These are phyloP conservation scores for Pachypeltis micranthus DNA, from an alignment of 1,140 invertebrate species.

Conservation along the genomic window DNA sequence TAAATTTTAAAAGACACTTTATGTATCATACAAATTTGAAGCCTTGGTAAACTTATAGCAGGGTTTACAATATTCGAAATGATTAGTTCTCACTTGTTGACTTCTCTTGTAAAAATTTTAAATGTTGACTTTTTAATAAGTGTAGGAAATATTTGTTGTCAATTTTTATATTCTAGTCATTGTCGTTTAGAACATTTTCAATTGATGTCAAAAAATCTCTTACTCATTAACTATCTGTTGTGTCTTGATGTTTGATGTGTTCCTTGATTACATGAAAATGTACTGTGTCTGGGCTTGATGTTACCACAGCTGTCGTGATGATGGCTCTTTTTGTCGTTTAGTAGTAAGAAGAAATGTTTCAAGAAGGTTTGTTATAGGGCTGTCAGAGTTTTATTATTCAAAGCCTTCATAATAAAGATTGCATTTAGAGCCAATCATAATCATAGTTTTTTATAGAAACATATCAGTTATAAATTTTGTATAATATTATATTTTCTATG, in stretches of 20 bases:
- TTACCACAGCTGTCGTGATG: neutral
- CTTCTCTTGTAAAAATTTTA: neutral
- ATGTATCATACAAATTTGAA: neutral
- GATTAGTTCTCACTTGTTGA: slow-evolving; percentile 4
- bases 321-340: neutral
- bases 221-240: neutral
- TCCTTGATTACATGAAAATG: neutral
- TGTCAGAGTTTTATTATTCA: neutral
- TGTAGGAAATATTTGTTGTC: too few relatives aligned
- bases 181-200: neutral
- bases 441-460: slow-evolving; percentile 10
- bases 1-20: slow-evolving; percentile 2
- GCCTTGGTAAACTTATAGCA: slow-evolving; percentile 9
- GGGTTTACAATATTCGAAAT: slow-evolving; percentile 7
- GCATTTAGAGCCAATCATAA: slow-evolving; percentile 7
- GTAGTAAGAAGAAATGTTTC: neutral
- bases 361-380: neutral
- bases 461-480: slow-evolving; percentile 12
- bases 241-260: neutral
- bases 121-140: too few relatives aligned
- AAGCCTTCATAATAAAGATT: slow-evolving; percentile 5
- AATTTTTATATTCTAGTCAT: too few relatives aligned
- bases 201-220: neutral
- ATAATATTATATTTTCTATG: slow-evolving; percentile 6
- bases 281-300: slow-evolving; percentile 1